Evolutionary conservation across 1,140 invertebrate genomes (phyloP).

Genomic region (Magallana ariakensis): DNA sequence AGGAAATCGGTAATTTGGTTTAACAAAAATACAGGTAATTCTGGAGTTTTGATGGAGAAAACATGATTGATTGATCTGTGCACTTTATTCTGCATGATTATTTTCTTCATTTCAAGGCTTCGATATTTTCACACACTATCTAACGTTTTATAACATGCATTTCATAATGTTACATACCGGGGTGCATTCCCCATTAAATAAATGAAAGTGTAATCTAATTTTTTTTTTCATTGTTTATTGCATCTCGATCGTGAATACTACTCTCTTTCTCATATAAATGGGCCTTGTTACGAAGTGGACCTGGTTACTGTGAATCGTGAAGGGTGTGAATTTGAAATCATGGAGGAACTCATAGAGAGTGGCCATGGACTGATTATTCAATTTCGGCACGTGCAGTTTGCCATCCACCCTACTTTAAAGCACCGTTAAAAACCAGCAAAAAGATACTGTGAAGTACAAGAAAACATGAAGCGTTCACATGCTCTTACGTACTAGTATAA

Average conservation of each 20-base stretch:
- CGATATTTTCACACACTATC: too few species aligned
- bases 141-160: too few species aligned
- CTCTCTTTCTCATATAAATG: conserved; percentile 38
- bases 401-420: conserved; percentile 41
- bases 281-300: conserved; percentile 52
- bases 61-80: too few species aligned
- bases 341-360: conserved; percentile 45
- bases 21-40: too few species aligned
- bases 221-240: conserved; percentile 46
- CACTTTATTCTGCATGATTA: too few species aligned
- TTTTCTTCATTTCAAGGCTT: too few species aligned
- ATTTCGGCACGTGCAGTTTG: conserved; percentile 56
- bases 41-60: too few species aligned
- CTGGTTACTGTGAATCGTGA: conserved; percentile 57
- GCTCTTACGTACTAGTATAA: conserved; percentile 47
- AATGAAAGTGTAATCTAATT: too few species aligned
- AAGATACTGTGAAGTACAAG: conserved; percentile 53
- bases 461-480: conserved; percentile 50
- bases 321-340: conserved; percentile 58
- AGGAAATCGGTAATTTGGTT: too few species aligned
- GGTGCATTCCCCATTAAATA: too few species aligned
- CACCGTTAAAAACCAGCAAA: conserved; percentile 26
- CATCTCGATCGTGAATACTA: conserved; percentile 53
- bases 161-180: too few species aligned
- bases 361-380: conserved; percentile 41